Conservation (phyloP, 1,140 invertebrate genomes). For the Dinothrombium tinctorium region DNA sequence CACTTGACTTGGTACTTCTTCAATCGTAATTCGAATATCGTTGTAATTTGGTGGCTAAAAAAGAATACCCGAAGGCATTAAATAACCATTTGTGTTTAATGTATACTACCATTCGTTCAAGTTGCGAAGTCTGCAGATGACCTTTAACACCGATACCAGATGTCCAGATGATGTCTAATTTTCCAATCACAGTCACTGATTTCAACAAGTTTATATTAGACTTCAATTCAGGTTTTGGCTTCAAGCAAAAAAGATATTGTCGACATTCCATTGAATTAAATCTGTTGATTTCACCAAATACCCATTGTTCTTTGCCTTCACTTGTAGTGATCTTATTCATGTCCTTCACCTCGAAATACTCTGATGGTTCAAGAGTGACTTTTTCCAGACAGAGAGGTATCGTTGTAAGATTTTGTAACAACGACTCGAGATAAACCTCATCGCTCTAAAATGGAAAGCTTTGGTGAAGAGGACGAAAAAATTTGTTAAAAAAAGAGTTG, state of each 20-base stretch:
- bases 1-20: slow-evolving; percentile 54
- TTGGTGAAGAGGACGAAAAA: not conserved
- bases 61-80: slow-evolving; percentile 6
- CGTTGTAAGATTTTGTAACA: slow-evolving; percentile 80
- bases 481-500: slow-evolving; percentile 9
- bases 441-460: slow-evolving; percentile 35
- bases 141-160: slow-evolving; percentile 84
- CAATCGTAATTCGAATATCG: slow-evolving; percentile 55
- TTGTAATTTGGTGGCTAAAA: slow-evolving; percentile 57
- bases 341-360: slow-evolving; percentile 41
- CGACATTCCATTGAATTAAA: slow-evolving; percentile 37
- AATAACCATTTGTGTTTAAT: not conserved
- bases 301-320: slow-evolving; percentile 25
- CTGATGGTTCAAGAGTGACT: slow-evolving; percentile 68
- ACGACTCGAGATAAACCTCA: slow-evolving; percentile 89
- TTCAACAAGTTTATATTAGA: slow-evolving; percentile 44
- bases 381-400: slow-evolving; percentile 71
- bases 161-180: slow-evolving; percentile 91
- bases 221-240: slow-evolving; percentile 44
- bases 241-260: slow-evolving; percentile 80
- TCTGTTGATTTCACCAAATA: slow-evolving; percentile 63
- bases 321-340: slow-evolving; percentile 18
- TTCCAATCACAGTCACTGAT: slow-evolving; percentile 71
- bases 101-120: slow-evolving; percentile 45
- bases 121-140: slow-evolving; percentile 75